Conservation (phyloP, 2,113 vertebrate genomes). For the Felis catus region DNA sequence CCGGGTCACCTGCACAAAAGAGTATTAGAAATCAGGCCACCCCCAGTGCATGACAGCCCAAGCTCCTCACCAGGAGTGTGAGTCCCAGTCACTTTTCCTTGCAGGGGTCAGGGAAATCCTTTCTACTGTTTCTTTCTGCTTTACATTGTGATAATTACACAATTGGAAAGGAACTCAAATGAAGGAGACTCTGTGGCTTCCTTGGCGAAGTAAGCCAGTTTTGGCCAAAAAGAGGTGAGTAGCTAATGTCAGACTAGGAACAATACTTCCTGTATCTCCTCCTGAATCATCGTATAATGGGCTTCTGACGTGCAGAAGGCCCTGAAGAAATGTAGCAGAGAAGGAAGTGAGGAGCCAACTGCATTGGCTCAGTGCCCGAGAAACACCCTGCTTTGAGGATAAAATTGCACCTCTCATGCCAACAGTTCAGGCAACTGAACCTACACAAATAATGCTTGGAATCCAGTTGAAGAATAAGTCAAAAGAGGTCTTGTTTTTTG, state of each 20-base stretch:
- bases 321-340: constrained; percentile 81
- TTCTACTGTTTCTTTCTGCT: constrained; percentile 42
- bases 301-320: constrained; percentile 78
- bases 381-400: constrained; percentile 83
- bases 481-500: constrained; percentile 25
- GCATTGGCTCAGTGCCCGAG: constrained; percentile 76
- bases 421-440: constrained; percentile 75
- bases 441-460: constrained; percentile 67
- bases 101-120: background rate
- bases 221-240: constrained; percentile 67
- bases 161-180: constrained; percentile 63
- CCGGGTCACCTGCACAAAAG: background rate
- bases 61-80: background rate
- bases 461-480: constrained; percentile 57
- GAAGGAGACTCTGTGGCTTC: constrained; percentile 56
- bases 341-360: constrained; percentile 85
- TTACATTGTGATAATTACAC: constrained; percentile 46
- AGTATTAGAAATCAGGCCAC: background rate
- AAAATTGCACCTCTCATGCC: constrained; percentile 76
- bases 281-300: constrained; percentile 80
- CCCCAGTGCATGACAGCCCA: background rate
- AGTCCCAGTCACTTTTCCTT: background rate
- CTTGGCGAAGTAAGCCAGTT: constrained; percentile 73
- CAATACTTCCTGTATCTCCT: constrained; percentile 72
- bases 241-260: constrained; percentile 63